phyloP scores from a whole-genome alignment of 2,888 invertebrate species.

The Cephus nigrinus region DNA sequence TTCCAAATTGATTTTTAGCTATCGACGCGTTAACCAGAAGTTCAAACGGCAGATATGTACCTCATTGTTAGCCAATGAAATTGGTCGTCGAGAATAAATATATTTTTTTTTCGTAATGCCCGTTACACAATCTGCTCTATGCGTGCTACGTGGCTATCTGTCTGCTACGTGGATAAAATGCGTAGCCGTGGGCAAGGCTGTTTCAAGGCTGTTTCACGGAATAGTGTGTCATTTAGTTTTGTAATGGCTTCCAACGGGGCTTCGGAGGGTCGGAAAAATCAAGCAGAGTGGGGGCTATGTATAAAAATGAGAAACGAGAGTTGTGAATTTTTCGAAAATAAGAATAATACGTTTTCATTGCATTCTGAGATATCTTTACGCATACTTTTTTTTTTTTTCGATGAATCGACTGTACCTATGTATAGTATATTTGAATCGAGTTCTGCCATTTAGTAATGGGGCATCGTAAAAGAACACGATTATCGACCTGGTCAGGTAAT shows the following conservation, averaged over 20 bases:
- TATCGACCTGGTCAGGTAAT: background rate
- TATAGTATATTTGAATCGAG: background rate
- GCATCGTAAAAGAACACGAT: background rate
- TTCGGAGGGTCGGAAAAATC: background rate
- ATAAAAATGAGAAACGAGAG: background rate
- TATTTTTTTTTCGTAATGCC: background rate
- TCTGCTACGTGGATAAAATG: background rate
- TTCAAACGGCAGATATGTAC: background rate
- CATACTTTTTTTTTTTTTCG: background rate
- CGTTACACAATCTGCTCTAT: background rate
- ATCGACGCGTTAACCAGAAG: background rate
- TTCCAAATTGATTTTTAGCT: background rate
- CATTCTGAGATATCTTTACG: background rate
- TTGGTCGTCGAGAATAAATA: background rate
- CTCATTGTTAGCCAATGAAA: background rate
- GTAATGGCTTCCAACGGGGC: background rate
- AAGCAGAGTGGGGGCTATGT: background rate
- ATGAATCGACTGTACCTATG: background rate
- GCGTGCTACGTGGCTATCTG: background rate
- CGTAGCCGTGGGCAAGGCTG: conserved; percentile 55
- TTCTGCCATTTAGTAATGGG: background rate
- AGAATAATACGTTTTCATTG: background rate
- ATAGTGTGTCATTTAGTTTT: background rate
- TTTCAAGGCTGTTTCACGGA: conserved; percentile 49
- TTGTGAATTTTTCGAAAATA: background rate